Conservation (phyloP, 2,797 vertebrate genomes). For the Characodon lateralis region DNA sequence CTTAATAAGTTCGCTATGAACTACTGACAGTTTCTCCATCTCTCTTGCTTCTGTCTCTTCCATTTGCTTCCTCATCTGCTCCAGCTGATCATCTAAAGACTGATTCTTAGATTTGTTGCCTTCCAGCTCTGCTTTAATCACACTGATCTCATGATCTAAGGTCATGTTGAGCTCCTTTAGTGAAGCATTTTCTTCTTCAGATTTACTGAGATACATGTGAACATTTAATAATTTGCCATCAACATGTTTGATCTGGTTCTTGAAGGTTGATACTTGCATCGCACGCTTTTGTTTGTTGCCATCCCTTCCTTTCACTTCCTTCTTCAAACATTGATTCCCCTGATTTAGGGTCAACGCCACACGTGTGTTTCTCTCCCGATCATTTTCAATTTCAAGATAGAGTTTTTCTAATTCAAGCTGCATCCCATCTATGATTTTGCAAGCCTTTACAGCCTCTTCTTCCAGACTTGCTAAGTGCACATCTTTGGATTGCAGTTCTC, state of each 20-base stretch:
- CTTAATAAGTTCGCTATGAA: not conserved
- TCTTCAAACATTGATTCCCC: not conserved
- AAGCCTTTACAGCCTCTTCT: not conserved
- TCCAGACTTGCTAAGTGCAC: not conserved
- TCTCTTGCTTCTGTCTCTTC: not conserved
- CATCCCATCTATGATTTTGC: not conserved
- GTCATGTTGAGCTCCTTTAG: not conserved
- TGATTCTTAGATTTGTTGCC: not conserved
- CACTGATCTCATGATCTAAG: not conserved
- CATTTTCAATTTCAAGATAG: not conserved
- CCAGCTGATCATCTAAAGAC: not conserved
- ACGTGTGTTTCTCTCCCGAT: not conserved
- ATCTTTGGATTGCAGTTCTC: not conserved
- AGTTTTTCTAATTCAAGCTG: constrained; percentile 1
- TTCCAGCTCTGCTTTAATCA: not conserved
- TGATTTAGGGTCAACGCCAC: not conserved
- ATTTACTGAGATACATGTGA: not conserved
- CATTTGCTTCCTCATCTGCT: not conserved
- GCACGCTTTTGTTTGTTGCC: not conserved
- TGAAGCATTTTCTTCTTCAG: not conserved
- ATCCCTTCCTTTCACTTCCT: not conserved
- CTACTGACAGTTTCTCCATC: not conserved
- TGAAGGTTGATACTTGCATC: not conserved
- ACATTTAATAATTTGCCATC: not conserved
- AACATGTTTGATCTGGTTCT: not conserved